Evolutionary conservation across 2,113 vertebrate genomes (phyloP).

Genomic region (Nyctibius bracteatus): DNA sequence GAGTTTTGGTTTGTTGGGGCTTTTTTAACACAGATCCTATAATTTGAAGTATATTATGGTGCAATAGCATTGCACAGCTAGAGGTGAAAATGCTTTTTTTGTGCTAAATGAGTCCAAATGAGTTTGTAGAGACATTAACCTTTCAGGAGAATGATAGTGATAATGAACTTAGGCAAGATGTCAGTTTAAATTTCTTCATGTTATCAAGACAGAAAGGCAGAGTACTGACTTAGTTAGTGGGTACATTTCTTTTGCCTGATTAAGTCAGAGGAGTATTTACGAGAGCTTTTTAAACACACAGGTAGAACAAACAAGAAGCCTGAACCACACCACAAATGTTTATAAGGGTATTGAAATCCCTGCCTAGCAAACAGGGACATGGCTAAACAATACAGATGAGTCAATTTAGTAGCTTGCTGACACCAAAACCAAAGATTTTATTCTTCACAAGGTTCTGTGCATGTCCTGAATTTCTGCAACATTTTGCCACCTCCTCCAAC

Average conservation of each 20-base stretch:
- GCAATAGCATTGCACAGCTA: neutral
- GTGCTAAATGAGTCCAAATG: neutral
- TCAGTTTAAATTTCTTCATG: neutral
- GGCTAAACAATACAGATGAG: neutral
- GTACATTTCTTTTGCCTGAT: neutral
- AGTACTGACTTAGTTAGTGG: neutral
- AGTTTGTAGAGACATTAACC: neutral
- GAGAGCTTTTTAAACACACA: neutral
- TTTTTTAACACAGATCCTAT: neutral
- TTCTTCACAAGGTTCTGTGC: neutral
- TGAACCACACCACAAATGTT: neutral
- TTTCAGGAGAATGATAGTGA: neutral
- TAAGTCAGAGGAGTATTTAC: neutral
- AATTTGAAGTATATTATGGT: neutral
- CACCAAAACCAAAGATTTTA: neutral
- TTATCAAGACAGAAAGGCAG: neutral
- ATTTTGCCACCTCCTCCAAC: neutral
- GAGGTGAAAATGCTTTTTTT: neutral
- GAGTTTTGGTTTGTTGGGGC: fast-evolving
- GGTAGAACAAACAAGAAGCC: neutral
- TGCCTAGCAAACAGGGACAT: neutral
- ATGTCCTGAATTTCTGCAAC: neutral
- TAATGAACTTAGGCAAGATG: neutral
- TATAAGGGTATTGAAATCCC: neutral
- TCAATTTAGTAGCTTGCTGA: neutral